phyloP scores from a whole-genome alignment of 1,140 invertebrate species.

The Chironomus striatipennis region DNA sequence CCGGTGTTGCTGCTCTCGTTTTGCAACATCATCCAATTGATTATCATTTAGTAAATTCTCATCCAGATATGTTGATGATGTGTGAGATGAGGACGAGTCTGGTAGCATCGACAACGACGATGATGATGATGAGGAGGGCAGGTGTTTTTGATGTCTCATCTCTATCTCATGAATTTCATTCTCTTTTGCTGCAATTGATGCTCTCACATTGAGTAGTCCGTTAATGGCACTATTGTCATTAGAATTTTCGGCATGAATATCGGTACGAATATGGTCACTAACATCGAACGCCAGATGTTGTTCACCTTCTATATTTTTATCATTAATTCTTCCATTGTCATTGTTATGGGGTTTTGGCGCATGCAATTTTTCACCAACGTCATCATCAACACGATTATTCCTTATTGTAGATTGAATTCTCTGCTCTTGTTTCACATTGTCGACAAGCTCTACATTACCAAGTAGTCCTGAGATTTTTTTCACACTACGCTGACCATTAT shows the following conservation, averaged over 20 bases:
- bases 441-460: neutral
- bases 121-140: neutral
- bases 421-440: too few relatives aligned
- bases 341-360: neutral
- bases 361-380: neutral
- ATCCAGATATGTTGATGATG: neutral
- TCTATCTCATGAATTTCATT: constrained; percentile 15
- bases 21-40: neutral
- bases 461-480: neutral
- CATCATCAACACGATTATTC: neutral
- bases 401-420: neutral
- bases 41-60: constrained; percentile 17
- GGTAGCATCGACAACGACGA: too few relatives aligned
- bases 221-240: neutral
- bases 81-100: neutral
- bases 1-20: neutral
- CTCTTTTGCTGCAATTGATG: neutral
- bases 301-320: neutral
- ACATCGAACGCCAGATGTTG: neutral
- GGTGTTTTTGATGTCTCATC: neutral
- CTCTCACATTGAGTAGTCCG: neutral
- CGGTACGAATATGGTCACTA: neutral
- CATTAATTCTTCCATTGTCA: neutral
- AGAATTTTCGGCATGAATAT: neutral
- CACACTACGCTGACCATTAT: neutral